A percentile compares a stretch with the other conserved stretches of the same genome.
phyloP scores from a whole-genome alignment of 2,888 invertebrate species.

The Lathronympha strigana region DNA sequence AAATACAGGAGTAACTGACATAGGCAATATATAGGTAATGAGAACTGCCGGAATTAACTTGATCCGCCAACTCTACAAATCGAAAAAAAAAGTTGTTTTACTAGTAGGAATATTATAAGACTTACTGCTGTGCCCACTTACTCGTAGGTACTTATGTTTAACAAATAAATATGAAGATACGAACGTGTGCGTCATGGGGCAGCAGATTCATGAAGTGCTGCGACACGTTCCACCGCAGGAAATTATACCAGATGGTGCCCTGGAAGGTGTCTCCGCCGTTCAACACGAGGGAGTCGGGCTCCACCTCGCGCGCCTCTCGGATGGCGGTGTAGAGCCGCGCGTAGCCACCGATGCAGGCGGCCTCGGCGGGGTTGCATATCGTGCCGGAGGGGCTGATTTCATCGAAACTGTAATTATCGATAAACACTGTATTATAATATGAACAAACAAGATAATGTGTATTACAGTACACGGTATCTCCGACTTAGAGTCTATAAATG shows the following conservation, averaged over 20 bases:
- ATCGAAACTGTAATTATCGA: conserved; percentile 79
- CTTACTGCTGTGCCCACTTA: too few relatives aligned
- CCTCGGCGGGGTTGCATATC: conserved; percentile 76
- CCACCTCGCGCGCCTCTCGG: conserved; percentile 65
- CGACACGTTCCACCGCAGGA: conserved; percentile 89
- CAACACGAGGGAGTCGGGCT: conserved; percentile 87
- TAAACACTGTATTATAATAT: not conserved
- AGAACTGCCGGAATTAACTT: too few relatives aligned
- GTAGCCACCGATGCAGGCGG: conserved; percentile 87
- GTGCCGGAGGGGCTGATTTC: conserved; percentile 84
- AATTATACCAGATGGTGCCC: conserved; percentile 90
- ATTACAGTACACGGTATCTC: too few relatives aligned
- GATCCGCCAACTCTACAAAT: too few relatives aligned
- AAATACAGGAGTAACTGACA: too few relatives aligned
- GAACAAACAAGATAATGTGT: too few relatives aligned
- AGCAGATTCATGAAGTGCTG: conserved; percentile 90
- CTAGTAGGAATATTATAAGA: too few relatives aligned
- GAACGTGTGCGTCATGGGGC: conserved; percentile 91
- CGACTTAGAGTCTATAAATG: too few relatives aligned
- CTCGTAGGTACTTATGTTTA: too few relatives aligned
- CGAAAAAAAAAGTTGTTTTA: too few relatives aligned
- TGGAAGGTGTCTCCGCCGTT: conserved; percentile 89
- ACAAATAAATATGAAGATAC: conserved; percentile 49
- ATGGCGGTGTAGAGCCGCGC: conserved; percentile 87
- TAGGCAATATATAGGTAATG: too few relatives aligned